Evolutionary conservation across 2,888 invertebrate genomes (phyloP).

Genomic region (Hedya salicella): DNA sequence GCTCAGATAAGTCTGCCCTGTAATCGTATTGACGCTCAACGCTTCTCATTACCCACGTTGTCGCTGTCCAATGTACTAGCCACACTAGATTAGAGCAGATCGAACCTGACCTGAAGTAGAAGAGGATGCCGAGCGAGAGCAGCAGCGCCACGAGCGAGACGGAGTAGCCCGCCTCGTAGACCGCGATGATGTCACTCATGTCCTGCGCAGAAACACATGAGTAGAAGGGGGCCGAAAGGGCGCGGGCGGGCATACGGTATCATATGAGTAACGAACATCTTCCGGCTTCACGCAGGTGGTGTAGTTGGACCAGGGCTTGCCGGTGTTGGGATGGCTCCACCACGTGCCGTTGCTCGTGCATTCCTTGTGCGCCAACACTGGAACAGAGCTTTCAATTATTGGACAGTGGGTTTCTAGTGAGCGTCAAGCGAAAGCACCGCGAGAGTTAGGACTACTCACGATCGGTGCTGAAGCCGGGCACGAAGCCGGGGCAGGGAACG

Average conservation of each 20-base stretch:
- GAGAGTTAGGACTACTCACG: constrained; percentile 82
- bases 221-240: constrained; percentile 5
- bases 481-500: constrained; percentile 89
- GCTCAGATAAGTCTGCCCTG: no score
- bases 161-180: constrained; percentile 94
- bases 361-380: constrained; percentile 92
- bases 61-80: no score
- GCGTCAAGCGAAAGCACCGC: no score
- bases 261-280: constrained; percentile 85
- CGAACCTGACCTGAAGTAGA: constrained; percentile 90
- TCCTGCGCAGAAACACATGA: constrained; percentile 59
- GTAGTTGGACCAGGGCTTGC: constrained; percentile 95
- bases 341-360: constrained; percentile 92
- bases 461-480: constrained; percentile 89
- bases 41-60: no score
- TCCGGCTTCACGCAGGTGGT: constrained; percentile 90
- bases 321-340: constrained; percentile 91
- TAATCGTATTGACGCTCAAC: no score
- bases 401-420: no score
- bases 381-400: neutral
- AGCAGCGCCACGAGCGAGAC: constrained; percentile 94
- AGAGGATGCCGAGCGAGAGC: constrained; percentile 91
- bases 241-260: constrained; percentile 51
- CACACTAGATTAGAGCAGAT: neutral
- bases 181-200: constrained; percentile 86